Percentiles rank a stretch among this genome's conserved stretches.
Conservation (phyloP, 1,140 invertebrate species). For the Amphibalanus amphitrite region DNA sequence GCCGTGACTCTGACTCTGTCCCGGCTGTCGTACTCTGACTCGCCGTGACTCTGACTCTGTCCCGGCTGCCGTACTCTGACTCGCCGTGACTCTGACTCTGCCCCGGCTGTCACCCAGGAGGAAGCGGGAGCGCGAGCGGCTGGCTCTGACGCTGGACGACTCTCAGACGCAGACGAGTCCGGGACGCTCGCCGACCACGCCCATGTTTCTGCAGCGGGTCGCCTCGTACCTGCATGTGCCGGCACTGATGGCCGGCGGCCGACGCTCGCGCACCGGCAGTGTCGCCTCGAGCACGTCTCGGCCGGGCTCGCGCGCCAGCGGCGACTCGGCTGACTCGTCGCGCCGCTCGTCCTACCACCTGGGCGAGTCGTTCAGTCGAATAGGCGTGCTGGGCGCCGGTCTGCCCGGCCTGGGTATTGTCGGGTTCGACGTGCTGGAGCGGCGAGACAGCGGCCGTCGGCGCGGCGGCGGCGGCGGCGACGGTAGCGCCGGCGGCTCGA, state of each 20-base stretch:
- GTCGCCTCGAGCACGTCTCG: background rate
- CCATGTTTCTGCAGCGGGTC: slow-evolving; percentile 3
- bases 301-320: background rate
- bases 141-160: background rate
- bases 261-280: slow-evolving; percentile 2
- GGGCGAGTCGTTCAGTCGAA: slow-evolving; percentile 1
- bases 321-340: background rate
- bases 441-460: background rate
- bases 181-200: background rate
- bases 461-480: too few relatives aligned
- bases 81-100: too few relatives aligned
- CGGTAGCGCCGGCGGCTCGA: background rate
- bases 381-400: background rate
- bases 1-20: too few relatives aligned
- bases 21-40: too few relatives aligned
- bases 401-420: background rate
- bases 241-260: background rate
- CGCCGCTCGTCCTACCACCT: background rate
- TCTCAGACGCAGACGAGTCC: background rate
- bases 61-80: too few relatives aligned
- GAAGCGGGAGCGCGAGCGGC: background rate
- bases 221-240: slow-evolving; percentile 4
- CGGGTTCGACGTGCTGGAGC: background rate
- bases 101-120: background rate
- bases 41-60: too few relatives aligned